These are phyloP conservation scores for Ifrita kowaldi DNA, from an alignment of 2,113 vertebrate genomes.

Conservation along the genomic window DNA sequence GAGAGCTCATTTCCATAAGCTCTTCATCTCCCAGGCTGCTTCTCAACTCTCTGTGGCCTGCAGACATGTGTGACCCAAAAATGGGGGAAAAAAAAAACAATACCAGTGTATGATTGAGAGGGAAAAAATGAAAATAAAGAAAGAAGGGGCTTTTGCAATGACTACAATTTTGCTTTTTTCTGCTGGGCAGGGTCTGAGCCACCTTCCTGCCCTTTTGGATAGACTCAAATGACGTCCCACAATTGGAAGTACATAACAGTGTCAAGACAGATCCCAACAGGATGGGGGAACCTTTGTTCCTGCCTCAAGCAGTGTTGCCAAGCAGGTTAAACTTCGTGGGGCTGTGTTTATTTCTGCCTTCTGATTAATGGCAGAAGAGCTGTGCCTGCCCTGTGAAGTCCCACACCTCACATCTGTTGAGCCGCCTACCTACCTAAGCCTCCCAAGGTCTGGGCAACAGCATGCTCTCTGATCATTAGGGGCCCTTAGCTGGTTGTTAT, in stretches of 20 bases:
- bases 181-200: background rate
- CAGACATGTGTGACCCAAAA: slow-evolving; percentile 49
- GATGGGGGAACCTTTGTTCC: background rate
- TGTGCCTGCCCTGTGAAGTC: background rate
- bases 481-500: background rate
- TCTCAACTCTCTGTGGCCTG: slow-evolving; percentile 39
- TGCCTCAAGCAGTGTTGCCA: background rate
- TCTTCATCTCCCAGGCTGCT: slow-evolving; percentile 46
- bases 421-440: background rate
- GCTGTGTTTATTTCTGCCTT: background rate
- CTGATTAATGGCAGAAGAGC: background rate
- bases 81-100: fast-evolving
- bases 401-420: background rate
- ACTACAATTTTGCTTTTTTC: background rate
- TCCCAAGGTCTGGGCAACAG: background rate
- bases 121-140: background rate
- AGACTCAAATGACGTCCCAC: background rate
- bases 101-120: background rate
- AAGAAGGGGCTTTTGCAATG: background rate
- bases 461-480: background rate
- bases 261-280: background rate
- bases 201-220: background rate
- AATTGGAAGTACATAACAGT: background rate
- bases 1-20: slow-evolving; percentile 59
- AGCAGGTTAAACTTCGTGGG: background rate